Base-by-base conservation (phyloP, 2,888 invertebrate species). In the Drosophila cognata region DNA sequence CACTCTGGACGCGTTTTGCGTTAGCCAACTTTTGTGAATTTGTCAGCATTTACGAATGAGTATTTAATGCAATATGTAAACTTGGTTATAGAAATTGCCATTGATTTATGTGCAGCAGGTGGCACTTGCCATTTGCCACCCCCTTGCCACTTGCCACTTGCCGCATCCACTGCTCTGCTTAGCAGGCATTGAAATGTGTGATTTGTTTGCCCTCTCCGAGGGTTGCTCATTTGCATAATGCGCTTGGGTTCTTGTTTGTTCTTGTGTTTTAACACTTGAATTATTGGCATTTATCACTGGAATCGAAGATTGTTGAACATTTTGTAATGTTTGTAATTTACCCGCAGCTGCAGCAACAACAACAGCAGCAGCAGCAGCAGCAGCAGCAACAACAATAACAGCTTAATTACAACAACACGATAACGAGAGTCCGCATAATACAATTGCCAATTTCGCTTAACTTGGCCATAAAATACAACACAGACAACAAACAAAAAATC, bases 381-480 rank as follows among this genome's bases (percentile, higher is more conserved):
- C 36, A 52, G 68, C 59, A 77, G 65, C 67, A 77, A 62, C 33
- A 43, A n/a, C 68, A 68, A 77, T 61, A 63, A 87, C 77, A 80
- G 85, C 89, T 85, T 85, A 89, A 85, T 85, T 89, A 87, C 84
- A 85, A 87, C 89, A 89, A 87, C 84, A 82, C 71, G 67, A 74
- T 68, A 69, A 69, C 84, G 73, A 87, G 65, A 72, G 89, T 79
- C 74, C 71, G 75, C 80, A 89, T 84, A 77, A 85, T 80, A 77
- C 84, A 89, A 85, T 84, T 85, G 88, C 75, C 85, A 84, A 89
- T 87, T 82, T 82, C 88, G 85, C 65, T 85, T 80, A 85, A 84
- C 83, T 84, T 84, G 82, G 85, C 69, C 77, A 85, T 87, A 90
- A 90, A 85, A 74, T 61, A 85, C 75, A 46, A 60, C 50, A 70